Percentiles rank a stretch among this genome's conserved stretches.
These are phyloP conservation scores for Drosophila kepulauana DNA, from an alignment of 1,140 invertebrate genomes.

Conservation along the genomic window DNA sequence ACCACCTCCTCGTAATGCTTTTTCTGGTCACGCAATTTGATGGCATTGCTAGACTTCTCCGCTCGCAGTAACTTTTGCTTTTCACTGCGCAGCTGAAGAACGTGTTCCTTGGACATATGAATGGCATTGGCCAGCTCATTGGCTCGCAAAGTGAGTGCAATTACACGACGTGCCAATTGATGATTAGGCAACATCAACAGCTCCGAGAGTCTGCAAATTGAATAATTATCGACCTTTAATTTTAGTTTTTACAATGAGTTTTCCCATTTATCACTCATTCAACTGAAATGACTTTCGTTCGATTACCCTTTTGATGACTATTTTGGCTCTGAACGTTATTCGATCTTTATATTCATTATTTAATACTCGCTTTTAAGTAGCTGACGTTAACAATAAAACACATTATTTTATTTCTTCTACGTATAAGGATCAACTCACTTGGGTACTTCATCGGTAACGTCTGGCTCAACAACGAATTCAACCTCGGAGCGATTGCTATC, in stretches of 20 bases:
- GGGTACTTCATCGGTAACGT: conserved; percentile 82
- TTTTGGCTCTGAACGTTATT: too few relatives aligned
- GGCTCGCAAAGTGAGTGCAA: conserved; percentile 75
- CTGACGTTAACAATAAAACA: too few relatives aligned
- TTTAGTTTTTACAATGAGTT: too few relatives aligned
- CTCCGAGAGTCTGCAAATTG: conserved; percentile 65
- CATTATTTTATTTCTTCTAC: background rate
- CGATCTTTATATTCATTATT: too few relatives aligned
- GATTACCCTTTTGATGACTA: too few relatives aligned
- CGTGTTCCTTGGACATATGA: conserved; percentile 82
- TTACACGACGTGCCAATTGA: conserved; percentile 78
- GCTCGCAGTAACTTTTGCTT: conserved; percentile 76
- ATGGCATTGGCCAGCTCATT: conserved; percentile 84
- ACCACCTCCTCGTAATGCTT: conserved; percentile 88
- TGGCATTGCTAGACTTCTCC: conserved; percentile 73
- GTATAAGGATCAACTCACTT: conserved; percentile 63
- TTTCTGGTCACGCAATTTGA: conserved; percentile 87
- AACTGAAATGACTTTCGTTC: too few relatives aligned
- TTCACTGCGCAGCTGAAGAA: conserved; percentile 72
- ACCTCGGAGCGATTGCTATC: conserved; percentile 79
- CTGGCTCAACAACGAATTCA: conserved; percentile 81
- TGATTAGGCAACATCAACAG: conserved; percentile 83
- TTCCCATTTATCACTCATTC: too few relatives aligned
- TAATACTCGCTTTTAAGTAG: too few relatives aligned
- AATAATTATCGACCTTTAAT: background rate